phyloP scores from a whole-genome alignment of 2,888 invertebrate species.

The Drosophila robusta region DNA sequence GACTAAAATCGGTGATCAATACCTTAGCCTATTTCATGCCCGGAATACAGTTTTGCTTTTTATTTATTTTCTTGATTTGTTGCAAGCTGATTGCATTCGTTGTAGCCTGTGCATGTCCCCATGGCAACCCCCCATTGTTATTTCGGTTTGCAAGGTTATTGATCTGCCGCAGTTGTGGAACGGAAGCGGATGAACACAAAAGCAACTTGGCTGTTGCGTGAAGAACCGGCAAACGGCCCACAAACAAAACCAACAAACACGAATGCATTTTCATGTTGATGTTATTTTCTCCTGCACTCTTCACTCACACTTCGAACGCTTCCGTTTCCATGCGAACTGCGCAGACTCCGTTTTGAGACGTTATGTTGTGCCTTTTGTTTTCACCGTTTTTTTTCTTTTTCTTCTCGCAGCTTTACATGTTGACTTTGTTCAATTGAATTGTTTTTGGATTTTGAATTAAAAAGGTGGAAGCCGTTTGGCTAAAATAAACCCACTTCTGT shows the following conservation, averaged over 20 bases:
- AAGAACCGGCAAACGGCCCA: conserved; percentile 40
- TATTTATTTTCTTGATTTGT: conserved; percentile 1
- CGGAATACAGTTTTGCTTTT: conserved; percentile 68
- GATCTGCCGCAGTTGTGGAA: conserved; percentile 43
- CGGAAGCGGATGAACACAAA: conserved; percentile 35
- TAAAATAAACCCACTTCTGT: conserved; percentile 4
- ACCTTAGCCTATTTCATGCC: conserved; percentile 83
- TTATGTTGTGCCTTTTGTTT: conserved; percentile 59
- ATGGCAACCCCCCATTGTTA: conserved; percentile 27
- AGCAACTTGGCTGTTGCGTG: conserved; percentile 33
- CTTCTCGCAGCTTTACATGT: conserved; percentile 17
- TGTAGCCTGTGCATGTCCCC: conserved; percentile 6
- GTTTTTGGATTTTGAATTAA: conserved; percentile 1
- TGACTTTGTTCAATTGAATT: conserved; percentile 45
- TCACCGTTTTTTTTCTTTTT: conserved; percentile 10
- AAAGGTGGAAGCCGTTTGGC: background rate
- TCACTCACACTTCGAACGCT: conserved; percentile 36
- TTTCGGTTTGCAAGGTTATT: conserved; percentile 52
- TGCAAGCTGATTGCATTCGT: background rate
- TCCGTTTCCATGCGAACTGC: conserved; percentile 50
- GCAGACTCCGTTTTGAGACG: conserved; percentile 67
- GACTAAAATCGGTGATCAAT: conserved; percentile 68
- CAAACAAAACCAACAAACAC: conserved; percentile 14
- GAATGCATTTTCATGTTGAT: conserved; percentile 64
- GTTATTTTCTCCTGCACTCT: conserved; percentile 46